Conservation (phyloP, 2,113 vertebrate species). For the Perca flavescens region DNA sequence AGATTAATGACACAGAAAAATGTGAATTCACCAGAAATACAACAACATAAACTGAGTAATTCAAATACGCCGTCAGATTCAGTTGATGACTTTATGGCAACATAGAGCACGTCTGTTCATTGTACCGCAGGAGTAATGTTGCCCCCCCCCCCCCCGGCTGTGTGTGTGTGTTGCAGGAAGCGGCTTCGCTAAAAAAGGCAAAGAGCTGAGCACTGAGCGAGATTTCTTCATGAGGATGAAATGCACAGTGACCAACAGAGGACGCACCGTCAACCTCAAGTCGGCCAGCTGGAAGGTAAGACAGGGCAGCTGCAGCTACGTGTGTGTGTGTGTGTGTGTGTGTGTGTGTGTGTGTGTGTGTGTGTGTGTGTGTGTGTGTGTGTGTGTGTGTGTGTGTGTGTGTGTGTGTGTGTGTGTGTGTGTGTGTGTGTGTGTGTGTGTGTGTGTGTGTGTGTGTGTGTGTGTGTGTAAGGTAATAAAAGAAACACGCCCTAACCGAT, state of each 20-base stretch:
- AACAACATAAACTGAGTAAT: too few species aligned
- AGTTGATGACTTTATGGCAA: neutral
- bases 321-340: too few species aligned
- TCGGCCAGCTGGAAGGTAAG: slow-evolving; percentile 98
- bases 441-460: too few species aligned
- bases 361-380: too few species aligned
- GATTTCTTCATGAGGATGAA: slow-evolving; percentile 99
- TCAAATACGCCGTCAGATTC: neutral
- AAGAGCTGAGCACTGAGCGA: slow-evolving; percentile 91
- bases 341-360: too few species aligned
- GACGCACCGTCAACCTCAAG: slow-evolving; percentile 98
- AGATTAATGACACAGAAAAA: too few species aligned
- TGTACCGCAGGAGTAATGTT: neutral
- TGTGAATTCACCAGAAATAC: too few species aligned
- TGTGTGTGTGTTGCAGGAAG: slow-evolving; percentile 54
- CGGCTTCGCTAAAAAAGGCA: slow-evolving; percentile 92
- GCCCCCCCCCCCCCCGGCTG: neutral
- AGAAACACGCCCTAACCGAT: neutral
- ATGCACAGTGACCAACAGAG: slow-evolving; percentile 97
- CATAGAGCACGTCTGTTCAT: neutral
- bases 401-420: too few species aligned
- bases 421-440: too few species aligned
- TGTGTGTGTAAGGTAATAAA: neutral
- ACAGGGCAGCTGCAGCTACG: neutral
- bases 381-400: too few species aligned